Evolutionary conservation across 2,888 invertebrate genomes (phyloP).

Genomic region (Neoascia interrupta): DNA sequence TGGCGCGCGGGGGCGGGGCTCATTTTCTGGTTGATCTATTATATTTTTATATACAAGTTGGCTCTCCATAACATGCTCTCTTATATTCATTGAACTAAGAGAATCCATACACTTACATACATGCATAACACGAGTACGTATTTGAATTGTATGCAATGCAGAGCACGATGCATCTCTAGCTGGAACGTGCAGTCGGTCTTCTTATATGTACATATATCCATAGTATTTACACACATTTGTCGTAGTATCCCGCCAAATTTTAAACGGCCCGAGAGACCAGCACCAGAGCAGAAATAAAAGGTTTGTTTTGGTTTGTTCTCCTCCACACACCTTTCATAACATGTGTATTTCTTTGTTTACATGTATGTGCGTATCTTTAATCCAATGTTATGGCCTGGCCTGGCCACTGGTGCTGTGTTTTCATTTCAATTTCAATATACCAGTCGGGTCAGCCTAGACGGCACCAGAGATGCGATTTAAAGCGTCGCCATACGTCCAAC

Average conservation of each 20-base stretch:
- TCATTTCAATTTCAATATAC: slow-evolving; percentile 66
- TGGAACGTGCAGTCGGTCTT: slow-evolving; percentile 1
- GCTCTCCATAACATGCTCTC: too few species aligned
- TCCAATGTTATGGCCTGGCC: too few species aligned
- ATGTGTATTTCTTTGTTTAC: not conserved
- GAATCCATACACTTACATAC: too few species aligned
- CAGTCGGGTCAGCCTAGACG: slow-evolving; percentile 69
- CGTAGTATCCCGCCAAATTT: slow-evolving; percentile 64
- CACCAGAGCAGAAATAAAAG: slow-evolving; percentile 34
- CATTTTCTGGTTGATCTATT: too few species aligned
- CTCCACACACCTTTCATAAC: slow-evolving; percentile 66
- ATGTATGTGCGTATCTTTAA: slow-evolving; percentile 18
- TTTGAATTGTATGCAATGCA: too few species aligned
- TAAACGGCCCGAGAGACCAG: not conserved
- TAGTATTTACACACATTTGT: slow-evolving; percentile 4
- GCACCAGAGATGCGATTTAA: slow-evolving; percentile 70
- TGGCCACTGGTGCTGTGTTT: slow-evolving; percentile 50
- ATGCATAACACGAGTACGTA: too few species aligned
- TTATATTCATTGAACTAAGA: too few species aligned
- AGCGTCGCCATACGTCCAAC: slow-evolving; percentile 65
- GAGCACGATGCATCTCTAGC: not conserved
- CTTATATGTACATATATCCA: too few species aligned
- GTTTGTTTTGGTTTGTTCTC: slow-evolving; percentile 67
- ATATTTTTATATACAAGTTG: too few species aligned
- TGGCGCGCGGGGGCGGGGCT: too few species aligned